Percentiles rank a stretch among this genome's conserved stretches.
phyloP scores from a whole-genome alignment of 1,140 invertebrate genomes.

The Cydia fagiglandana region DNA sequence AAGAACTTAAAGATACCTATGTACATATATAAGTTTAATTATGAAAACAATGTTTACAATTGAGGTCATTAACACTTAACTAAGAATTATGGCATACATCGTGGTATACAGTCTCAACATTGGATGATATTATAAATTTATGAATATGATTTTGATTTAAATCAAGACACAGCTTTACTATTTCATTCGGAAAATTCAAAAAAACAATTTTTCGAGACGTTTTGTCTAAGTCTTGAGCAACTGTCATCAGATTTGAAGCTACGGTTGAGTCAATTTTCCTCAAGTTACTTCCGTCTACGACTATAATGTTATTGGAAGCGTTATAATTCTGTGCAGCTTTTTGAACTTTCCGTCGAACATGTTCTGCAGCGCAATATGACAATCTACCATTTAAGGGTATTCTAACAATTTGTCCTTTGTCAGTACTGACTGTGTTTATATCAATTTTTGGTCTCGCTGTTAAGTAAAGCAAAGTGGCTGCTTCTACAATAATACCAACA shows the following conservation, averaged over 20 bases:
- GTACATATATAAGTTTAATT: too few relatives aligned
- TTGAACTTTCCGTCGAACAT: slow-evolving; percentile 54
- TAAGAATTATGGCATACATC: background rate
- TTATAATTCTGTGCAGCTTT: slow-evolving; percentile 40
- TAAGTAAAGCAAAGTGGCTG: slow-evolving; percentile 54
- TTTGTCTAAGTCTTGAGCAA: slow-evolving; percentile 61
- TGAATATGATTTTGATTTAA: slow-evolving; percentile 49
- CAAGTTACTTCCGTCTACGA: slow-evolving; percentile 59
- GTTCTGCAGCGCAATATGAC: slow-evolving; percentile 67
- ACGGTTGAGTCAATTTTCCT: slow-evolving; percentile 65
- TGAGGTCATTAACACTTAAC: background rate
- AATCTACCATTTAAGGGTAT: slow-evolving; percentile 51
- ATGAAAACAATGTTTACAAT: too few relatives aligned
- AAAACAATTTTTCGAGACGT: slow-evolving; percentile 51
- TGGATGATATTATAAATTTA: slow-evolving; percentile 51
- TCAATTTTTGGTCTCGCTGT: slow-evolving; percentile 55
- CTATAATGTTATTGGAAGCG: slow-evolving; percentile 41
- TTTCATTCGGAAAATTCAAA: slow-evolving; percentile 55
- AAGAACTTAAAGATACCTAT: too few relatives aligned
- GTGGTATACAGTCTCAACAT: slow-evolving; percentile 35
- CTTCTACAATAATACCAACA: slow-evolving; percentile 59
- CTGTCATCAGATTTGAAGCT: slow-evolving; percentile 60
- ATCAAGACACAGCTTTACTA: slow-evolving; percentile 57
- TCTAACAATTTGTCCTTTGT: slow-evolving; percentile 46
- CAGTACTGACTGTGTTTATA: slow-evolving; percentile 43